These are phyloP conservation scores for Apodemia mormo DNA, from an alignment of 2,888 invertebrate genomes.

Conservation along the genomic window DNA sequence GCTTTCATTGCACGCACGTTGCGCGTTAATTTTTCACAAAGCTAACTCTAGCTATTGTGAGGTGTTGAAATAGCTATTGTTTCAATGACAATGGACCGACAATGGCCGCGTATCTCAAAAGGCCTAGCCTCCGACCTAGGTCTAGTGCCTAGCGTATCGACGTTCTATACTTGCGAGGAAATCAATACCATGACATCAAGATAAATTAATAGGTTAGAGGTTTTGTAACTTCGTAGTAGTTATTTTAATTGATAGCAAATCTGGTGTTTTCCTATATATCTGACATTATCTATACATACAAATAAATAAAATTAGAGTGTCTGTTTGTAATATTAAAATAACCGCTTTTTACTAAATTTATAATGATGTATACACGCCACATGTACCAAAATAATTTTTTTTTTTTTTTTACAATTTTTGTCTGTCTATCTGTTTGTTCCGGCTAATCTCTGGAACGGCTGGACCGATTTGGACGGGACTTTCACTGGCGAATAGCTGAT, in stretches of 20 bases:
- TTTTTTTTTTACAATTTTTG: too few species aligned
- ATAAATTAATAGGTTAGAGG: constrained; percentile 23
- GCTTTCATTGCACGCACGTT: constrained; percentile 47
- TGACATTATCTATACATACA: too few species aligned
- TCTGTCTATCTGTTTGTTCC: too few species aligned
- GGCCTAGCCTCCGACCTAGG: constrained; percentile 55
- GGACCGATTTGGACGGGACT: too few species aligned
- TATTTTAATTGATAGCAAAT: background rate
- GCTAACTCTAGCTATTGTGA: constrained; percentile 60
- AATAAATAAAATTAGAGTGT: too few species aligned
- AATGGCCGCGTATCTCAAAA: constrained; percentile 62
- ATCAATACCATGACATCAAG: constrained; percentile 36
- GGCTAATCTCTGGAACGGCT: too few species aligned
- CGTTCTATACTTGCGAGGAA: constrained; percentile 34
- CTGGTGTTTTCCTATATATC: too few species aligned
- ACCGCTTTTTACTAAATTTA: too few species aligned
- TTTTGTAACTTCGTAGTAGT: background rate
- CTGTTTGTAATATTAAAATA: too few species aligned
- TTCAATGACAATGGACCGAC: constrained; percentile 60
- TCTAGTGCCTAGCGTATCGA: constrained; percentile 43
- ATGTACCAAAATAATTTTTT: too few species aligned
- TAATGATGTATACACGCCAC: too few species aligned
- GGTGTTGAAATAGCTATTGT: constrained; percentile 65
- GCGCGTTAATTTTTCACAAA: constrained; percentile 64
- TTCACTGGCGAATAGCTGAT: too few species aligned